Base-by-base conservation (phyloP, 2,888 invertebrate species). In the Drosophila vallismaia region DNA sequence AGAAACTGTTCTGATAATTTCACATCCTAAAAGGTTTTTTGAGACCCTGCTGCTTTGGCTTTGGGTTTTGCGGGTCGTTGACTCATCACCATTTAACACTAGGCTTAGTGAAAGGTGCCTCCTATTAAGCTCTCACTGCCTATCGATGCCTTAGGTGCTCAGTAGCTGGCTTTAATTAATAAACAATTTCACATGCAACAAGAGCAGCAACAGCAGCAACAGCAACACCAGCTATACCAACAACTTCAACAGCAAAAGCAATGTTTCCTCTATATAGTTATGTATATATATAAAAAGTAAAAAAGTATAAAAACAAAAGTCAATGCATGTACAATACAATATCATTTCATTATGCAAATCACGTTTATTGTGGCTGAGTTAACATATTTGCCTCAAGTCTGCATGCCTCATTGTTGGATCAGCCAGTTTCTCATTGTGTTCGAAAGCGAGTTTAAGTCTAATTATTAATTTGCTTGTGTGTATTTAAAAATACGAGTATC, bases 351-450 rank as follows among this genome's bases (percentile, higher is more conserved):
- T 70, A 79, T 70, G 74, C 73, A 79, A 75, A 81, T 75, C 68
- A 83, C 86, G 86, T 79, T 74, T 80, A 74, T 66, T 77, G 70
- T 74, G 84, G 71, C 64, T 46, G 57, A 74, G 74, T 69, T 68
- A 26, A 12, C 8, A 28, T 28, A 28, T 81, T 79, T 71, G 50
- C 71, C 66, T 52, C 74, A 52, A 71, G 64, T 69, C 42, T 44
- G 71, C 52, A 60, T 59, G 71, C 42, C 69, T 50, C 49, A 64
- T 59, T 46, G 58, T 70, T 59, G 44, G 44, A 19, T 58, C 56
- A 52, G 50, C 29, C 62, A 62, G 50, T 72, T 55, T 73, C 73
- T 71, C 62, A 69, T 54, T 49, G 71, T 59, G 71, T 59, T 53
- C 52, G 52, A 58, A 69, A 70, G 50, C 46, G 46, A 68, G 50